These are phyloP conservation scores for Raja brachyura DNA, from an alignment of 2,113 vertebrate species.

Conservation along the genomic window DNA sequence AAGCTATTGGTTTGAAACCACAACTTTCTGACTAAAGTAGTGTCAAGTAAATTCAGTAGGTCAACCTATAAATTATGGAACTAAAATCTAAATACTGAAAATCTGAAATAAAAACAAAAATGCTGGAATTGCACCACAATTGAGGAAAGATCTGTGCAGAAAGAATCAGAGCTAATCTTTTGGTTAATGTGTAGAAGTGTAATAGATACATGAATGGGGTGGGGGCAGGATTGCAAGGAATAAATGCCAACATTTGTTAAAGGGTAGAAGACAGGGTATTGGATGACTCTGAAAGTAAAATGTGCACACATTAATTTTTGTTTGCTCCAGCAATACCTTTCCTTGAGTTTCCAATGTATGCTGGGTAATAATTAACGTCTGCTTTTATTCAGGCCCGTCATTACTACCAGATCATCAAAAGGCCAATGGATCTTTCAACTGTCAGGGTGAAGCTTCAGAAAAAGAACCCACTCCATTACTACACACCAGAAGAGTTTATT, in stretches of 20 bases:
- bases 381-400: conserved; percentile 71
- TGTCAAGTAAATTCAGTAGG: not conserved
- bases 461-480: conserved; percentile 69
- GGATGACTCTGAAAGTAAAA: not conserved
- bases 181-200: no score
- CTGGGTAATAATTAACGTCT: not conserved
- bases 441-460: conserved; percentile 79
- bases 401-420: conserved; percentile 98
- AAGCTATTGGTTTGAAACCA: no score
- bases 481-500: conserved; percentile 75
- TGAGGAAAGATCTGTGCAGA: no score
- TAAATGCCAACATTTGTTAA: no score
- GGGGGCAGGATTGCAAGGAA: no score
- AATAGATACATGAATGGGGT: no score
- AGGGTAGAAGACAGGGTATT: not conserved
- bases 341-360: conserved; percentile 44
- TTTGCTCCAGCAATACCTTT: not conserved
- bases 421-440: conserved; percentile 90
- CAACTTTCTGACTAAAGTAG: not conserved
- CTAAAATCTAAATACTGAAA: no score
- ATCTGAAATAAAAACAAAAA: no score
- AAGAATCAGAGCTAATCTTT: no score
- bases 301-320: not conserved
- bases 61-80: no score
- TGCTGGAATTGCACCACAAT: no score